Evolutionary conservation across 2,888 invertebrate genomes (phyloP).

Genomic region (Eupithecia abbreviata): DNA sequence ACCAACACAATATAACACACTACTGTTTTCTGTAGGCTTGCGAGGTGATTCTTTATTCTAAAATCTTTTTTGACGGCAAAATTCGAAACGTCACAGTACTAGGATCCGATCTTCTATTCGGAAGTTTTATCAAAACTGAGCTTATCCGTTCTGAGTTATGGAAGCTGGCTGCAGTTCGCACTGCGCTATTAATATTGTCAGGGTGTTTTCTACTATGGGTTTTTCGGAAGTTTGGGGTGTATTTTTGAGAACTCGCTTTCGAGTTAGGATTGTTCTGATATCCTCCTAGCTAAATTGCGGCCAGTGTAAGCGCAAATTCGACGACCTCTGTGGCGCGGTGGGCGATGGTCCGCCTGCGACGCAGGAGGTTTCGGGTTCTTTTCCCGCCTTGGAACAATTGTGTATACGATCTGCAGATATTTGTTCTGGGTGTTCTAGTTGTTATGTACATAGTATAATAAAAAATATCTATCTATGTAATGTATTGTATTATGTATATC

Average conservation of each 20-base stretch:
- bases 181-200: slow-evolving; percentile 48
- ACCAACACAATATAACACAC: not conserved
- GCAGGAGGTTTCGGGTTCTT: too few species aligned
- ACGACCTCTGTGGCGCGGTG: too few species aligned
- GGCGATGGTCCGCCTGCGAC: too few species aligned
- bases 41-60: not conserved
- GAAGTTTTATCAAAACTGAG: slow-evolving; percentile 50
- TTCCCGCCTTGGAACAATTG: too few species aligned
- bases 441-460: too few species aligned
- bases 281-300: too few species aligned
- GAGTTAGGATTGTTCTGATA: not conserved
- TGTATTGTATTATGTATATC: too few species aligned
- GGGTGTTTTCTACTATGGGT: slow-evolving; percentile 29
- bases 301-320: too few species aligned
- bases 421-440: too few species aligned
- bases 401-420: too few species aligned
- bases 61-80: not conserved
- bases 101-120: slow-evolving; percentile 38
- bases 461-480: too few species aligned
- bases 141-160: slow-evolving; percentile 51
- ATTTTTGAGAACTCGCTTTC: slow-evolving; percentile 19
- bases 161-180: slow-evolving; percentile 46
- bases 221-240: not conserved
- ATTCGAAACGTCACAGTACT: not conserved
- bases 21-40: not conserved